These are phyloP conservation scores for Pipa parva DNA, from an alignment of 2,113 vertebrate genomes.

Conservation along the genomic window DNA sequence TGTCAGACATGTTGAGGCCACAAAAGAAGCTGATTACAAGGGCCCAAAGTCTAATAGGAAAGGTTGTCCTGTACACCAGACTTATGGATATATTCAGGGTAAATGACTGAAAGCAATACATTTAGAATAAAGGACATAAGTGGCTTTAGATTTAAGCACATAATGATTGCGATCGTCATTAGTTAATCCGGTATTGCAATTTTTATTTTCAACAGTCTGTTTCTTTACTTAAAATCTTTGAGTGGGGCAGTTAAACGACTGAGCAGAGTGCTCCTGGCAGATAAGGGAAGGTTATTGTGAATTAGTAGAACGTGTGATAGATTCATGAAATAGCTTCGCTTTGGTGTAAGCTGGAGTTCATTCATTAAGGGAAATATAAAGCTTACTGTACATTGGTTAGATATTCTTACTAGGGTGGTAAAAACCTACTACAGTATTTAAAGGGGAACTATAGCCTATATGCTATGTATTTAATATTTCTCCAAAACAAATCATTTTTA, in stretches of 20 bases:
- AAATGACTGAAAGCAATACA: too few relatives aligned
- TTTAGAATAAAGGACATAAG: too few relatives aligned
- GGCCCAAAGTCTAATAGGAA: too few relatives aligned
- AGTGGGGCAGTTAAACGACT: background rate
- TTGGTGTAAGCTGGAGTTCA: background rate
- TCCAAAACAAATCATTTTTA: too few relatives aligned
- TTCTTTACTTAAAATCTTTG: background rate
- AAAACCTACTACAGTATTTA: too few relatives aligned
- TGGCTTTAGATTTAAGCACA: background rate
- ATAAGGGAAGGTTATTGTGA: background rate
- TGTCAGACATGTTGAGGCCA: too few relatives aligned
- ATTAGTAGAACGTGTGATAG: background rate
- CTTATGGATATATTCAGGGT: too few relatives aligned
- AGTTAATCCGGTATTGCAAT: background rate
- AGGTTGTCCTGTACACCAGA: too few relatives aligned
- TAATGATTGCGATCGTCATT: background rate
- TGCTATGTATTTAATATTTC: too few relatives aligned
- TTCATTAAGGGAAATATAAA: background rate
- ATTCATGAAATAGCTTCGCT: background rate
- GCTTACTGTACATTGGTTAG: too few relatives aligned
- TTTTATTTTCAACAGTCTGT: background rate
- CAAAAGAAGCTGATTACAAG: too few relatives aligned
- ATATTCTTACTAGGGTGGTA: background rate
- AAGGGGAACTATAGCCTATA: too few relatives aligned
- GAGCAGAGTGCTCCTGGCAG: background rate